These are phyloP conservation scores for Rotaria socialis DNA, from an alignment of 2,888 invertebrate genomes.

Conservation along the genomic window DNA sequence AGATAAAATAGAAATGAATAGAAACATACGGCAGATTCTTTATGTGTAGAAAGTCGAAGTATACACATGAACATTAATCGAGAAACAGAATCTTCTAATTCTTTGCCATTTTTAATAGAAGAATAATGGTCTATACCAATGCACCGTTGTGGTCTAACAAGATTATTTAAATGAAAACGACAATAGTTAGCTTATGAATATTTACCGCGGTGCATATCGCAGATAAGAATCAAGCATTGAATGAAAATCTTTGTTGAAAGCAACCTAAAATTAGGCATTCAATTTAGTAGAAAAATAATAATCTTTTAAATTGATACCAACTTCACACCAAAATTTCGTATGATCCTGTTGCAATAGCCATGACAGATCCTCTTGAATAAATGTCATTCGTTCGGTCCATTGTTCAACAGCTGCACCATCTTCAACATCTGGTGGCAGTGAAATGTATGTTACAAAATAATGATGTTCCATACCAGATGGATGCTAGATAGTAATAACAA, in stretches of 20 bases:
- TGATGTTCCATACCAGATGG: constrained; percentile 65
- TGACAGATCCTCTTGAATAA: constrained; percentile 68
- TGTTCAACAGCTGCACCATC: constrained; percentile 62
- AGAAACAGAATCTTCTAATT: constrained; percentile 66
- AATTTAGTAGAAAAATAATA: background rate
- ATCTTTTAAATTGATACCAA: constrained; percentile 52
- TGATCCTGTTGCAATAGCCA: constrained; percentile 69
- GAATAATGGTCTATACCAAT: constrained; percentile 51
- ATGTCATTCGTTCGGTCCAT: constrained; percentile 68
- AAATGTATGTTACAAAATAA: constrained; percentile 65
- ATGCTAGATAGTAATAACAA: constrained; percentile 60
- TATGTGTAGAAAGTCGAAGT: constrained; percentile 73
- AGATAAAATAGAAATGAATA: background rate
- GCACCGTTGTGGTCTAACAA: background rate
- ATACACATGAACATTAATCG: constrained; percentile 68
- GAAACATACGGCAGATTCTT: constrained; percentile 68
- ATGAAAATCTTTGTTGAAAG: constrained; percentile 68
- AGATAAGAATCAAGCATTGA: constrained; percentile 70
- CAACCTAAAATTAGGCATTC: constrained; percentile 61
- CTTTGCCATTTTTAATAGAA: constrained; percentile 56
- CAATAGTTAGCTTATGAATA: background rate
- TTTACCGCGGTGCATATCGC: constrained; percentile 68
- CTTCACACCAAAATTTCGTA: constrained; percentile 64
- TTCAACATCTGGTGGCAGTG: constrained; percentile 52
- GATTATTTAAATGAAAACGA: background rate